A percentile compares a stretch with the other conserved stretches of the same genome.
Conservation (phyloP, 2,888 invertebrate species). For the Mimachlamys varia region DNA sequence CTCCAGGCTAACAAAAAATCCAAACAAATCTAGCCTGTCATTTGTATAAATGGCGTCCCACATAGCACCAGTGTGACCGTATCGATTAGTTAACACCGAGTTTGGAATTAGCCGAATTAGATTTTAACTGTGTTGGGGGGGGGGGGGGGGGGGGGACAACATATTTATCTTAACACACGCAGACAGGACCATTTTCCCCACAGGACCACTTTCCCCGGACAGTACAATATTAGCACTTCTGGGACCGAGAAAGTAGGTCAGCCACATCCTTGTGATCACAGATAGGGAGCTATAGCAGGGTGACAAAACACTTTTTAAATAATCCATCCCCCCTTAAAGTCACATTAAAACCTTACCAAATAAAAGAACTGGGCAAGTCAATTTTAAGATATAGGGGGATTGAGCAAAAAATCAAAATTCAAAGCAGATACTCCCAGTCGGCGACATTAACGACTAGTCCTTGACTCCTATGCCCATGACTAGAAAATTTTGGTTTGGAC, state of each 20-base stretch:
- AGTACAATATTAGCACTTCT: background rate
- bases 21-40: background rate
- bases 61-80: background rate
- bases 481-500: too few species aligned
- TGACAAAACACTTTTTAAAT: too few species aligned
- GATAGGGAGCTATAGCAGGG: too few species aligned
- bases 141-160: background rate
- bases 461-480: too few species aligned
- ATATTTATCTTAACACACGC: background rate
- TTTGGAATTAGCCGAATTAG: background rate
- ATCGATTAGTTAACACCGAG: background rate
- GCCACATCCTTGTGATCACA: too few species aligned
- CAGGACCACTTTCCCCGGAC: background rate
- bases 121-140: background rate
- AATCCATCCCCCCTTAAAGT: too few species aligned
- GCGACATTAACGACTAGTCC: too few species aligned
- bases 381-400: too few species aligned
- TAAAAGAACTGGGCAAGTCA: too few species aligned
- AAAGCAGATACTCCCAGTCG: too few species aligned
- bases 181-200: background rate
- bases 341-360: too few species aligned
- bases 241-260: background rate
- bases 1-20: background rate
- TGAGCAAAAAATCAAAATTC: too few species aligned
- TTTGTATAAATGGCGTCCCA: background rate